Conservation (phyloP, 2,888 invertebrate species). For the Heliconius aoede region DNA sequence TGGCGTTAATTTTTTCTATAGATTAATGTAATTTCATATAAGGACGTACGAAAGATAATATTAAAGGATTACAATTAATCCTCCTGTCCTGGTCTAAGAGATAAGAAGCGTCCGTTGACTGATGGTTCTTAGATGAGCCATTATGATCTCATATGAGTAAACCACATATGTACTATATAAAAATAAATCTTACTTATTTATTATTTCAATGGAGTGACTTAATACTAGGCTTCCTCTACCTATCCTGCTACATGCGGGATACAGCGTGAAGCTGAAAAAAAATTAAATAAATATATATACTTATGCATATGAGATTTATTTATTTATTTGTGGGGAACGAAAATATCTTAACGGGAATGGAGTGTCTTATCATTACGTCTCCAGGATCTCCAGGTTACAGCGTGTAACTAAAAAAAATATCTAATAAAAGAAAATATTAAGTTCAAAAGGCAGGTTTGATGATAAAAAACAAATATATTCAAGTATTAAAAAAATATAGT, state of each 20-base stretch:
- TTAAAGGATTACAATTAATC: slow-evolving; percentile 7
- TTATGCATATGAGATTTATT: too few species aligned
- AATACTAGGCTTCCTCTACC: too few species aligned
- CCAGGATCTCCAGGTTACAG: not conserved
- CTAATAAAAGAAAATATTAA: not conserved
- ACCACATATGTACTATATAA: not conserved
- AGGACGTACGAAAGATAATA: not conserved
- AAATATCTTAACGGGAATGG: not conserved
- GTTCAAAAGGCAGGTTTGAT: not conserved
- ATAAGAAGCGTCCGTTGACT: slow-evolving; percentile 17
- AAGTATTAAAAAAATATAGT: not conserved
- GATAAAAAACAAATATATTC: not conserved
- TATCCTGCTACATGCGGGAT: too few species aligned
- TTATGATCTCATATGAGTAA: slow-evolving; percentile 18
- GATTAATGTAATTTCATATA: slow-evolving; percentile 8
- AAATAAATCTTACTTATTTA: not conserved
- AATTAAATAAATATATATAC: too few species aligned
- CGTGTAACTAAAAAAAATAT: not conserved
- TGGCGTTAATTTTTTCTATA: not conserved
- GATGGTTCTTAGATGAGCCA: slow-evolving; percentile 1
- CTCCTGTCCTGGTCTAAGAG: slow-evolving; percentile 4
- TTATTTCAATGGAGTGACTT: not conserved
- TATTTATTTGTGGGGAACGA: too few species aligned
- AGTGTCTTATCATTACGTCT: not conserved
- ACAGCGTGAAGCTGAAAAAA: too few species aligned